Evolutionary conservation across 2,888 invertebrate genomes (phyloP).

Genomic region (Ariolimax columbianus): DNA sequence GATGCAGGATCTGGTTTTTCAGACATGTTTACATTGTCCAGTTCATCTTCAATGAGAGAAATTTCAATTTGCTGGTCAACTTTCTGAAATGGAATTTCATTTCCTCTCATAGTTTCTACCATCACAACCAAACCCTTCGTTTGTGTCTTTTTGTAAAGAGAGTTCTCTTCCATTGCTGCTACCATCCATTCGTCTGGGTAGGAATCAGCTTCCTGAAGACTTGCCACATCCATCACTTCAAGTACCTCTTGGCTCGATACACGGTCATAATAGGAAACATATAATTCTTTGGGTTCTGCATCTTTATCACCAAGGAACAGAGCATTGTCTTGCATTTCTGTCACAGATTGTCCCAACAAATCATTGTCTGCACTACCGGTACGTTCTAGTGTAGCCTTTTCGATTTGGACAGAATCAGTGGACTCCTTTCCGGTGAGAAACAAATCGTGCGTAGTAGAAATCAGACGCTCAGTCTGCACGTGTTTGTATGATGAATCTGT

Average conservation of each 20-base stretch:
- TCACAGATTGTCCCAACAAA: neutral
- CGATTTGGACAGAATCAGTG: neutral
- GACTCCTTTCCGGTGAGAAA: neutral
- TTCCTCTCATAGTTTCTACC: neutral
- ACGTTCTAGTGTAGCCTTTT: neutral
- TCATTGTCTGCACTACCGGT: neutral
- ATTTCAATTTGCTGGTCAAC: neutral
- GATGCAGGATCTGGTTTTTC: neutral
- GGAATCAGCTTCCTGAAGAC: constrained; percentile 20
- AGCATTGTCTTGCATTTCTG: neutral
- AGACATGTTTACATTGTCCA: neutral
- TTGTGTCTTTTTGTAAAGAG: constrained; percentile 11
- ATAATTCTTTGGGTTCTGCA: neutral
- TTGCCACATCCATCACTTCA: neutral
- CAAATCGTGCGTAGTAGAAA: no score
- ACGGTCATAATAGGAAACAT: neutral
- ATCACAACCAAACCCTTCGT: neutral
- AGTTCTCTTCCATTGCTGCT: neutral
- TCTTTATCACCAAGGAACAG: neutral
- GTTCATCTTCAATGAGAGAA: neutral
- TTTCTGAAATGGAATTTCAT: neutral
- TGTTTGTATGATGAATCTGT: constrained; percentile 1
- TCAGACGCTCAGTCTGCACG: neutral
- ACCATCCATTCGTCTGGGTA: constrained; percentile 38
- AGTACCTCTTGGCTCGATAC: neutral